A percentile compares a stretch with the other conserved stretches of the same genome.
Conservation (phyloP, 2,888 invertebrate species). For the Rhamphomyia laevipes region DNA sequence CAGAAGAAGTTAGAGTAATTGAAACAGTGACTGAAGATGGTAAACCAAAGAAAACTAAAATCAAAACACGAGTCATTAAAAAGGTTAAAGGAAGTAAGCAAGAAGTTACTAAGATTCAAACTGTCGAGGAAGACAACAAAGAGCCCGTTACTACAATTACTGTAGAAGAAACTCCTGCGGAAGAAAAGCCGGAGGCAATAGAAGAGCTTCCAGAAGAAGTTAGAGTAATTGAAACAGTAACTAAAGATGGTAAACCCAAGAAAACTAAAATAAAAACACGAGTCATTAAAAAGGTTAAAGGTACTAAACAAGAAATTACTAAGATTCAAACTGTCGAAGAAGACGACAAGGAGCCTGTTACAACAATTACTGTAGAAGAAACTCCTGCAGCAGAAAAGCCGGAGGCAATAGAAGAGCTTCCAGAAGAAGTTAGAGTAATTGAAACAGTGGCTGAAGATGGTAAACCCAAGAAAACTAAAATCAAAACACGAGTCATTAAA, state of each 20-base stretch:
- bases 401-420: conserved; percentile 24
- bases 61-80: conserved; percentile 18
- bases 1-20: conserved; percentile 26
- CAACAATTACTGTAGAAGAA: conserved; percentile 19
- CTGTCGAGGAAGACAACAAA: conserved; percentile 25
- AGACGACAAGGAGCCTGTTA: conserved; percentile 27
- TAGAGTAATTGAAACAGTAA: conserved; percentile 33
- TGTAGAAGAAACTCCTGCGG: conserved; percentile 13
- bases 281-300: conserved; percentile 30
- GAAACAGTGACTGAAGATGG: conserved; percentile 25
- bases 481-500: conserved; percentile 29
- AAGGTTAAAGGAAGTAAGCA: conserved; percentile 17
- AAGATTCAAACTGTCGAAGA: conserved; percentile 34
- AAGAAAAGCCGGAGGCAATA: conserved; percentile 20
- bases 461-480: conserved; percentile 24
- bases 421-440: conserved; percentile 22
- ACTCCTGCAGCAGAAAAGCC: conserved; percentile 15
- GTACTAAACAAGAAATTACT: conserved; percentile 27
- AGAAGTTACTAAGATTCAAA: conserved; percentile 30
- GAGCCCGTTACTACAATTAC: conserved; percentile 24
- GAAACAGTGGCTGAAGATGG: conserved; percentile 14
- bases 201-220: conserved; percentile 30
- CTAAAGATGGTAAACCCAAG: conserved; percentile 30
- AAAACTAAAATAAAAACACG: conserved; percentile 24
- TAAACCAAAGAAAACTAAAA: conserved; percentile 19